Evolutionary conservation across 2,113 vertebrate genomes (phyloP), one percentile per base, ranked within the genome.

Genomic region (Zosterops japonicus): DNA sequence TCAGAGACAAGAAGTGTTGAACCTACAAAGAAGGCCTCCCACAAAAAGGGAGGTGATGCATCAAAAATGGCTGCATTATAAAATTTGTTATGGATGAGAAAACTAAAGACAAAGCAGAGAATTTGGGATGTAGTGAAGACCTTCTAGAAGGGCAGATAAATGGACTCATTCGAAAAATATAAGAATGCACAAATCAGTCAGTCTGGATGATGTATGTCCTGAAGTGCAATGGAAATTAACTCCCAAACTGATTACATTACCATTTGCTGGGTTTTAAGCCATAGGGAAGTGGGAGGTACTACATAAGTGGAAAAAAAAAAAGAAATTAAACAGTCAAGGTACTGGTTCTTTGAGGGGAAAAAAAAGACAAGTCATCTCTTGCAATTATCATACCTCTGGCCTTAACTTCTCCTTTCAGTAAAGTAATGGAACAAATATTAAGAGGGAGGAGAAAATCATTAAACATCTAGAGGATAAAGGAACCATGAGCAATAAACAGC

Each of bases 361-460:
- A 61, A 65, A 67, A 61, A 44, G 55, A 70, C 83, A 84, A 90
- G 92, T 60, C 83, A 92, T 96, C 85, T 94, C 95, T 35, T 65
- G 86, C 92, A 94, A 91, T 94, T 95, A 87, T 82, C 68, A 52
- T 78, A 96, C 92, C 83, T 94, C 90, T 89, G 59, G 92, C 75
- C 92, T 96, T 84, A 96, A 95, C 80, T 94, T 97, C 90, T 96
- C 79, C 86, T 94, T 94, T 80, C 86, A 95, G 88, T 94, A 84
- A 91, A 97, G 89, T 95, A 90, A 93, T 93, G 88, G 93, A 95
- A 95, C 95, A 97, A 96, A 97, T 96, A 96, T 97, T 95, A 94
- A 96, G 95, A 93, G 96, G 93, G 94, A 95, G 95, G 91, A 96
- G 90, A 96, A 95, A 92, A 96, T 95, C 94, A 94, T 95, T 97